Evolutionary conservation across 2,888 invertebrate species (phyloP), one percentile per base, ranked within the genome.

Genomic region (Hypselothyrea guttata): DNA sequence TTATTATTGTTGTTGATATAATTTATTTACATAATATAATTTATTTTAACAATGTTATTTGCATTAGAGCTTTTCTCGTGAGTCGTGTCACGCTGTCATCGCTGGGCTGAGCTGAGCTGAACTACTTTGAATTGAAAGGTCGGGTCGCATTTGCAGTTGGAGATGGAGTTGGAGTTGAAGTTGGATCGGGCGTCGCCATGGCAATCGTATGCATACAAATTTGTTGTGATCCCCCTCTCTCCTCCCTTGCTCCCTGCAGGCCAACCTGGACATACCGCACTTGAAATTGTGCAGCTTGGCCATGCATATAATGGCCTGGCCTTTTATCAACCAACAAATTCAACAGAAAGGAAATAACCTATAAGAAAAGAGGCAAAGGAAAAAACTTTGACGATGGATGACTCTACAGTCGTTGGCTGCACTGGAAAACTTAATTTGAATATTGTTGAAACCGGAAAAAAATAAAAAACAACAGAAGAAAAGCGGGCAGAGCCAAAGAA

Each of bases 91-190:
- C 47, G 53, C 15, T 16, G 1, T 12, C 12, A 40, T 28, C 48
- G 9, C 48, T 12, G 12, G 12, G 15, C 33, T 31, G 31, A 34
- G 15, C 38, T 40, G 47, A 34, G 52, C 61, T 61, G 73, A 70
- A 78, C 75, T 81, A 84, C 83, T 85, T 87, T 87, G 87, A 86
- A 87, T 87, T 84, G 87, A 86, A 87, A 87, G 87, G 84, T 87
- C 87, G 84, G 61, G 59, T 62, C 60, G 53, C 40, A 65, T 38
- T 55, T 31, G 77, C 51, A 53, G 48, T 49, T 53, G 49, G 40
- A 64, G 56, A 41, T 64, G 49, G 63, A 56, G 51, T 45, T 53
- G 49, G 37, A 65, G 61, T 52, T 66, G 49, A 46, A 65, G 58
- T 51, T 62, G 51, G 64, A 56, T 57, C 51, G 45, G 55, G 51